Evolutionary conservation across 2,888 invertebrate species (phyloP), one percentile per base, ranked within the genome.

Genomic region (Atethmia centrago): DNA sequence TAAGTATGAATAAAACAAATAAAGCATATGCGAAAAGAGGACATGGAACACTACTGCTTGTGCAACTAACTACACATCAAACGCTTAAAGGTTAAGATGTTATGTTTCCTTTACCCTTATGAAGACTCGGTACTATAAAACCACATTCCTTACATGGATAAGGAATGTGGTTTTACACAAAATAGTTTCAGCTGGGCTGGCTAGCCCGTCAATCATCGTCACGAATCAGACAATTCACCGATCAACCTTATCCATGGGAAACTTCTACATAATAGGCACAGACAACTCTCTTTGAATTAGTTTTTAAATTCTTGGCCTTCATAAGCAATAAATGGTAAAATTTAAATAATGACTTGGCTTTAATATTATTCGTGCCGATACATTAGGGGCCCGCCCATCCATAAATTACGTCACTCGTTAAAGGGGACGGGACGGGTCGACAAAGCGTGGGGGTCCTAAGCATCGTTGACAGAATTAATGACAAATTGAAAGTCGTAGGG

Each of bases 41-140:
- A 66, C 12, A 77, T 82, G 49, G 40, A 74, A 40, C 31, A 58
- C 14, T 4, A 53, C 58, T 81, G 58, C 56, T 56, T 53, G 77
- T 77, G 77, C 76, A 40, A 76, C 74, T 77, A 77, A 74, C 77
- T 75, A 77, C 58, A 76, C 74, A 74, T 53, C 72, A 62, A 79
- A 61, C 25, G n/a, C 58, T 42, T 31, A 25, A 16, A 47, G 19
- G 5, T 51, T 45, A n/a, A 16, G 19, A 79, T 71, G 58, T 28
- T 51, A 49, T 8, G 31, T 53, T 36, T 47, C 21, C 36, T 58
- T 51, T 42, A n/a, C 31, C 14, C 5, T 51, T 19, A 51, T 36
- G 36, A 73, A 28, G 31, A n/a, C 40, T 49, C 0, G 7, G 2
- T 40, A 47, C 10, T 45, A 19, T 28, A 31, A 58, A 47, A 47